phyloP scores from a whole-genome alignment of 2,888 invertebrate genomes.

The Stratiomys singularior region DNA sequence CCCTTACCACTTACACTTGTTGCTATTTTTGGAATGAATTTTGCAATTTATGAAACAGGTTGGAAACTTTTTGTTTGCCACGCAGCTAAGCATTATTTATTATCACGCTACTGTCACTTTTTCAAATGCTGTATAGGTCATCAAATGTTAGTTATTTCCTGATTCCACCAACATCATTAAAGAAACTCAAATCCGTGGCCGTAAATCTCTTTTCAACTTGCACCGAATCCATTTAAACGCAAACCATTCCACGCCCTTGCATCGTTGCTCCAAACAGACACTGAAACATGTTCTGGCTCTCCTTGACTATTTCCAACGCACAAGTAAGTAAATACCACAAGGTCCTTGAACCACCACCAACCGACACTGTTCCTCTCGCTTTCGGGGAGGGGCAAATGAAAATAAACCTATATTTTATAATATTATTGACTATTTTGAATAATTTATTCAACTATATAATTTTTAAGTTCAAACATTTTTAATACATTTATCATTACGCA shows the following conservation, averaged over 20 bases:
- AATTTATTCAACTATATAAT: constrained; percentile 45
- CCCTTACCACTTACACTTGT: too few relatives aligned
- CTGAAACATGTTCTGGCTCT: constrained; percentile 8
- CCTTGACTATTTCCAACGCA: not conserved
- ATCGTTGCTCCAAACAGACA: not conserved
- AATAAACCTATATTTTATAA: constrained; percentile 39
- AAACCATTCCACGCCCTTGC: not conserved
- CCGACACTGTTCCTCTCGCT: not conserved
- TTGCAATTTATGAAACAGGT: too few relatives aligned
- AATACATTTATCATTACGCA: constrained; percentile 42
- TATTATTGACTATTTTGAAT: constrained; percentile 43
- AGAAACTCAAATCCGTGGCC: not conserved
- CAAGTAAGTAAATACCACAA: constrained; percentile 3
- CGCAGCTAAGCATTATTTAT: too few relatives aligned
- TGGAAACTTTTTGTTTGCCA: too few relatives aligned
- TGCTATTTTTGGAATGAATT: too few relatives aligned
- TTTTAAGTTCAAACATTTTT: constrained; percentile 45
- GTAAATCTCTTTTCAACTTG: not conserved
- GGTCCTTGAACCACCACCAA: constrained; percentile 30
- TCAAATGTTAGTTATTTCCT: too few relatives aligned
- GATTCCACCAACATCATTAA: too few relatives aligned
- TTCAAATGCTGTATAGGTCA: too few relatives aligned
- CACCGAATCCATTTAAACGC: constrained; percentile 6
- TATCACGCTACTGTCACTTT: too few relatives aligned
- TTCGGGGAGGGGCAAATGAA: constrained; percentile 15